phyloP scores from a whole-genome alignment of 2,113 vertebrate genomes.

The Rhineura floridana region DNA sequence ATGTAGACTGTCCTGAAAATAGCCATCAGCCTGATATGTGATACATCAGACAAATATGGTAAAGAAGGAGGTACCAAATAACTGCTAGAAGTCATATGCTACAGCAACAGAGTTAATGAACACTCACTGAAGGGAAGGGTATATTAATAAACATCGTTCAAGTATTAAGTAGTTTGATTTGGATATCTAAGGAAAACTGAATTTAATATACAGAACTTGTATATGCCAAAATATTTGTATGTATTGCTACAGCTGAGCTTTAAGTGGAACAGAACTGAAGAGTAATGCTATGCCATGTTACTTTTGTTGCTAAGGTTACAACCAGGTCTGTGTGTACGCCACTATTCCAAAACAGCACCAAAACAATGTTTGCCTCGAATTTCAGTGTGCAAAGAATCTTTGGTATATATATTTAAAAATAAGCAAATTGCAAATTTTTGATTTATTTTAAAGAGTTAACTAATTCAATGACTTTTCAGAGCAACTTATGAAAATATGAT shows the following conservation, averaged over 20 bases:
- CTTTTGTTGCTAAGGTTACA: slow-evolving; percentile 12
- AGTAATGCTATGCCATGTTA: background rate
- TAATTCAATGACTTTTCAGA: background rate
- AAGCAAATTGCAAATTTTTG: background rate
- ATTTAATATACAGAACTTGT: background rate
- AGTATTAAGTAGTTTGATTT: background rate
- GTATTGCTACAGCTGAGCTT: background rate
- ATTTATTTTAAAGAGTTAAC: background rate
- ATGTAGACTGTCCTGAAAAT: slow-evolving; percentile 91
- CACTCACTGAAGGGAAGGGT: slow-evolving; percentile 5
- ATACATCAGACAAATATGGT: slow-evolving; percentile 89
- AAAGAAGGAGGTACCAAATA: slow-evolving; percentile 79
- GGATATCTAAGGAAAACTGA: background rate
- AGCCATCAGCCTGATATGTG: slow-evolving; percentile 83
- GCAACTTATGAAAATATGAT: background rate
- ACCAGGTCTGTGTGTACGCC: background rate
- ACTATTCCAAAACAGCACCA: background rate
- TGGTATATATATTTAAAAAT: background rate
- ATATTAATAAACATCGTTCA: slow-evolving; percentile 16
- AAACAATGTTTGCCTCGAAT: background rate
- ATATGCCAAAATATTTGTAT: slow-evolving; percentile 13
- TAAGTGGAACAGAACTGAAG: slow-evolving; percentile 20
- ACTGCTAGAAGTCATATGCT: slow-evolving; percentile 51
- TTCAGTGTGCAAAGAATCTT: background rate
- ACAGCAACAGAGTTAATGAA: slow-evolving; percentile 40